Base-by-base conservation (phyloP, 2,888 invertebrate genomes). In the Rhamnusium bicolor region DNA sequence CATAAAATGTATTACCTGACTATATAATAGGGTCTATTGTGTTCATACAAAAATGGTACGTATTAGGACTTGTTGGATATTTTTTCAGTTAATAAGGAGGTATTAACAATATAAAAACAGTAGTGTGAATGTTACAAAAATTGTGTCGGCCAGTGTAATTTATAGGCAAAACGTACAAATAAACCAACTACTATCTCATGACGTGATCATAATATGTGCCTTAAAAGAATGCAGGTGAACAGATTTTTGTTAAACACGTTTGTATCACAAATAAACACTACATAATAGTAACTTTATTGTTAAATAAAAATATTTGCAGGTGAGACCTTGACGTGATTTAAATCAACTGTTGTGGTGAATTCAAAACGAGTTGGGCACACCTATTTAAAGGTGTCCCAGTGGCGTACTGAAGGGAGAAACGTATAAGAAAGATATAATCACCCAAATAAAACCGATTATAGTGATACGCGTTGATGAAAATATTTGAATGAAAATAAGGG, bases 241-340 rank as follows among this genome's bases (percentile, higher is more conserved):
- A 61, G 16, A 63, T 49, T 49, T 51, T 63, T 49, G 14, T 47
- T 14, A 40, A 61, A 61, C 62, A 18, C 49, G 24, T 62, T 62
- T 27, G 10, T 51, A 29, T 63, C 14, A 27, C 63, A 63, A 51
- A 63, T 63, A 63, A 63, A 63, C 63, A 63, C 49, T 51, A 27
- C 49, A 29, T 58, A 32, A 14, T 62, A 62, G 63, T 49, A 49
- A 27, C 49, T 63, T 71, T 60, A 71, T 66, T 27, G 65, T 71
- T 72, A 60, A 70, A 60, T 68, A 68, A 71, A 76, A 74, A 66
- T 70, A 70, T 66, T 73, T 47, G 68, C 71, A 66, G 47, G 61
- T 16, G n/a, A 69, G 76, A 74, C 76, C 76, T 77, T 77, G 76
- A 74, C 71, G 76, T 77, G 74, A 77, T 77, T 77, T 74, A 74